A percentile compares a stretch with the other conserved stretches of the same genome.
phyloP scores from a whole-genome alignment of 2,113 vertebrate genomes.

The Malurus alboscapulatus region DNA sequence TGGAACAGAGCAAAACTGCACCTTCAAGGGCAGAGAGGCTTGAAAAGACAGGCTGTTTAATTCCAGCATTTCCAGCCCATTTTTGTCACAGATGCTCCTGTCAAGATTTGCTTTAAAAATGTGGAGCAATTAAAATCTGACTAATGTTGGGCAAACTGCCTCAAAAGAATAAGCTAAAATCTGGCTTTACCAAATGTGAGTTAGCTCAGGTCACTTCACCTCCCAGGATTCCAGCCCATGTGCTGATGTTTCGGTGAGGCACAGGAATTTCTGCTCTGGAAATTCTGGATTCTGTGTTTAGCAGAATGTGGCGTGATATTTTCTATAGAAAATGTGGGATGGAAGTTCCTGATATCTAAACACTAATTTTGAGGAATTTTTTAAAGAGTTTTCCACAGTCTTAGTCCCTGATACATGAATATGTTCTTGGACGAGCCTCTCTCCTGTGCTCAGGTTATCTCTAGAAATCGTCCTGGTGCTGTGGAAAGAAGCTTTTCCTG shows the following conservation, averaged over 20 bases:
- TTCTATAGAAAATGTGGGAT: background rate
- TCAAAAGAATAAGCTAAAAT: background rate
- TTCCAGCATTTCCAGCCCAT: background rate
- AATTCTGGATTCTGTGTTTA: background rate
- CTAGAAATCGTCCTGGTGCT: background rate
- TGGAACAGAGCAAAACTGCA: background rate
- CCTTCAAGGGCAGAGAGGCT: constrained; percentile 7
- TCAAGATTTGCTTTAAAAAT: background rate
- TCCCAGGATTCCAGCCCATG: background rate
- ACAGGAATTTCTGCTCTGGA: background rate
- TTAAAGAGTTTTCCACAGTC: background rate
- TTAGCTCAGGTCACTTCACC: background rate
- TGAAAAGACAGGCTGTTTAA: constrained; percentile 6
- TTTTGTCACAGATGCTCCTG: constrained; percentile 32
- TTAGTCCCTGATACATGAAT: background rate
- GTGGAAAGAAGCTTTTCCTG: background rate
- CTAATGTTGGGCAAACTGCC: background rate
- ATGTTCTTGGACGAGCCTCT: background rate
- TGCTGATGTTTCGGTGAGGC: background rate
- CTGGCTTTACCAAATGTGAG: background rate
- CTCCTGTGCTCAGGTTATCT: background rate
- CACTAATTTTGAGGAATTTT: background rate
- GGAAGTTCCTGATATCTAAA: background rate
- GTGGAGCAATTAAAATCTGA: background rate
- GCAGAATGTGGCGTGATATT: background rate